Conservation (phyloP, 30 jellyfish, hydroid and myxozoan species). For the Mastigias papua region DNA sequence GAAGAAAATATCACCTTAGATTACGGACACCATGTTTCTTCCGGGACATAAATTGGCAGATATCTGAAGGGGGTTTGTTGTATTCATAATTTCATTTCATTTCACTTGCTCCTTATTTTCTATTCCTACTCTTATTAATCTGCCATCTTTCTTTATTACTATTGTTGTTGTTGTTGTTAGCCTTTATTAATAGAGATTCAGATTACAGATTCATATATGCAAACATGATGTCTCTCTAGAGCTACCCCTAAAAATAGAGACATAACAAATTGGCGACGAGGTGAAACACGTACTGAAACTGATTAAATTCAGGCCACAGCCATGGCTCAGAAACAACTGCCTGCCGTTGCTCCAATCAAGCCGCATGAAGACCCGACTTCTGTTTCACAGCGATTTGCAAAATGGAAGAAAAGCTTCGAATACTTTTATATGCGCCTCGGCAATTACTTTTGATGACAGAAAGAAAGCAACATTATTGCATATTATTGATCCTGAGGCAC, state of each 20-base stretch:
- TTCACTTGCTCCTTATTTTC: neutral
- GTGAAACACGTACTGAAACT: neutral
- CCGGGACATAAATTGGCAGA: too few species aligned
- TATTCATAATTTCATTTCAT: neutral
- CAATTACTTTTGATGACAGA: neutral
- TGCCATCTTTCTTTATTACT: neutral
- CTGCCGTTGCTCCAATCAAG: neutral
- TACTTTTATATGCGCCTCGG: neutral
- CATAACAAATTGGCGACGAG: neutral
- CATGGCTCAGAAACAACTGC: neutral
- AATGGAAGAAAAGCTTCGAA: neutral
- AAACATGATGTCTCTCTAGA: neutral
- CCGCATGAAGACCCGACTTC: neutral
- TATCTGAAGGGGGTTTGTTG: too few species aligned
- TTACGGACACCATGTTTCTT: too few species aligned
- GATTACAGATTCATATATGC: neutral
- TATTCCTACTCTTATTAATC: neutral
- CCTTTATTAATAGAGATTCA: neutral
- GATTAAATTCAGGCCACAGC: neutral
- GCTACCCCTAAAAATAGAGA: neutral
- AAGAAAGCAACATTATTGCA: neutral
- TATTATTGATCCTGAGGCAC: neutral
- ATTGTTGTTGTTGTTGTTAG: neutral
- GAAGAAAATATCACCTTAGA: too few species aligned
- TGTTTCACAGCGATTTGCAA: neutral